These are phyloP conservation scores for Parascotia fuliginaria DNA, from an alignment of 2,888 invertebrate species.

Conservation along the genomic window DNA sequence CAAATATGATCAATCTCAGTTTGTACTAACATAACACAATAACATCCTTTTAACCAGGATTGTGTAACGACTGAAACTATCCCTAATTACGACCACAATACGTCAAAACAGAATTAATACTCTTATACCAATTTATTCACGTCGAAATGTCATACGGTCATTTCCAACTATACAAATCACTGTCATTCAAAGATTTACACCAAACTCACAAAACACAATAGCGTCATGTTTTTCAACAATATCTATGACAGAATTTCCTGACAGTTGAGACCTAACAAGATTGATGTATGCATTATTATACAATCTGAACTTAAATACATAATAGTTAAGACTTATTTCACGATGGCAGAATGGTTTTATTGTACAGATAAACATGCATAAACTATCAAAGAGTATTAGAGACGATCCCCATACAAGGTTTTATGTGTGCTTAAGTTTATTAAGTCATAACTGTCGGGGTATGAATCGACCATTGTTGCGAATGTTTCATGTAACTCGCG, in stretches of 20 bases:
- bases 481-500: conserved; percentile 9
- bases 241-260: not conserved
- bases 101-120: not conserved
- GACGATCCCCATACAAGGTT: conserved; percentile 40
- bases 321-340: conserved; percentile 3
- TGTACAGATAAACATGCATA: conserved; percentile 39
- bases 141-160: not conserved
- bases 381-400: conserved; percentile 42
- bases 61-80: too few relatives aligned
- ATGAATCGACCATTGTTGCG: conserved; percentile 20
- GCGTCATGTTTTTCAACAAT: not conserved
- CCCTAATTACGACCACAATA: not conserved
- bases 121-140: not conserved
- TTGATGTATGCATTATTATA: conserved; percentile 1
- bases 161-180: not conserved
- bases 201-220: not conserved
- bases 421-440: conserved; percentile 59
- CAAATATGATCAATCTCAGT: too few relatives aligned
- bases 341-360: conserved; percentile 18
- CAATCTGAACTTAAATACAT: not conserved
- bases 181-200: not conserved
- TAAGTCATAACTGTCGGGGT: conserved; percentile 45
- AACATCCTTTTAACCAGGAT: too few relatives aligned
- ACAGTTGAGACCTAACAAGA: not conserved
- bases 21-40: too few relatives aligned